Conservation (phyloP, 2,797 vertebrate genomes). For the Smutsia gigantea region DNA sequence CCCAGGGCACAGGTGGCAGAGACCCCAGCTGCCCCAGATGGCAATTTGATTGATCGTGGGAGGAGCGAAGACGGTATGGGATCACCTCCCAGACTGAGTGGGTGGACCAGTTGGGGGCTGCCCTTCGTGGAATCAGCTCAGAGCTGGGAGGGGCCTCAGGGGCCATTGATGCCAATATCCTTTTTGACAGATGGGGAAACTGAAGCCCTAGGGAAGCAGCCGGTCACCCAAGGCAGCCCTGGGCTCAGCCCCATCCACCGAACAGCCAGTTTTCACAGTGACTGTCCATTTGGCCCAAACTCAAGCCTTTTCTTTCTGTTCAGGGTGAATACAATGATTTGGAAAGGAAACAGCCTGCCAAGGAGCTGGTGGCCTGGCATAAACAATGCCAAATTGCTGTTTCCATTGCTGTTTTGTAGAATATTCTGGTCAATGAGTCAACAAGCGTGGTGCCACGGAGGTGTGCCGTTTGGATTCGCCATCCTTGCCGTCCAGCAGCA, state of each 20-base stretch:
- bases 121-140: neutral
- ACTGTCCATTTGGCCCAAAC: neutral
- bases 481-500: neutral
- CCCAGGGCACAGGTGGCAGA: neutral
- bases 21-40: neutral
- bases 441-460: accelerated
- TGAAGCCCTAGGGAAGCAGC: neutral
- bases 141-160: neutral
- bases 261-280: neutral
- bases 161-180: accelerated
- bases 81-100: neutral
- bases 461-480: accelerated
- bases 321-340: neutral
- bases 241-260: neutral
- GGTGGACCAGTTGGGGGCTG: neutral
- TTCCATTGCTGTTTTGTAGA: neutral
- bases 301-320: neutral
- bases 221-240: neutral
- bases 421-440: neutral
- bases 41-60: neutral
- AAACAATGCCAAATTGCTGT: neutral
- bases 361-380: neutral
- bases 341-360: neutral
- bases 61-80: neutral
- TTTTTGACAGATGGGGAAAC: conserved; percentile 41